Conservation (phyloP, 2,113 vertebrate genomes). For the Pavo muticus region DNA sequence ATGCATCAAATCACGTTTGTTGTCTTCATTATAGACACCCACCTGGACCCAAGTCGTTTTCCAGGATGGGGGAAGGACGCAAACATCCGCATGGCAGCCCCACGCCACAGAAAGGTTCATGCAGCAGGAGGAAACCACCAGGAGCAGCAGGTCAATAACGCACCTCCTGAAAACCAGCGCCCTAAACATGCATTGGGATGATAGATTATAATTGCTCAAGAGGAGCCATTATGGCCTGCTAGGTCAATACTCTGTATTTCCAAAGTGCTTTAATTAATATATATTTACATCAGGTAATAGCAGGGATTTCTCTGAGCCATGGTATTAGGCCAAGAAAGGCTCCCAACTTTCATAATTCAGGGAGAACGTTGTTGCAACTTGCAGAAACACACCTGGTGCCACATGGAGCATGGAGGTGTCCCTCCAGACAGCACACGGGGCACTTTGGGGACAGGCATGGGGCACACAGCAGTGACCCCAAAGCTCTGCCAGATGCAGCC, state of each 20-base stretch:
- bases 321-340: background rate
- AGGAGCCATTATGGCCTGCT: conserved; percentile 49
- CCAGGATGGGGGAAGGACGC: background rate
- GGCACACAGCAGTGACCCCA: background rate
- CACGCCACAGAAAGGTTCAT: background rate
- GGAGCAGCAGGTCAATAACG: background rate
- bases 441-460: background rate
- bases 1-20: background rate
- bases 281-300: conserved; percentile 66
- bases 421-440: background rate
- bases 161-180: background rate
- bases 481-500: background rate
- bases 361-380: background rate
- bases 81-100: background rate
- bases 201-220: conserved; percentile 65
- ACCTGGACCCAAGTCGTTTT: background rate
- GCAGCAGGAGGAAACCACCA: background rate
- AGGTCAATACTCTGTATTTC: conserved; percentile 67
- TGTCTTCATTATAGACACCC: background rate
- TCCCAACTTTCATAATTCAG: background rate
- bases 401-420: background rate
- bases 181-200: background rate
- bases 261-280: conserved; percentile 77
- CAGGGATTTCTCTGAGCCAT: conserved; percentile 8
- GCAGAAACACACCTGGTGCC: background rate